Evolutionary conservation across 2,113 vertebrate species (phyloP).

Genomic region (Hemiscyllium ocellatum): DNA sequence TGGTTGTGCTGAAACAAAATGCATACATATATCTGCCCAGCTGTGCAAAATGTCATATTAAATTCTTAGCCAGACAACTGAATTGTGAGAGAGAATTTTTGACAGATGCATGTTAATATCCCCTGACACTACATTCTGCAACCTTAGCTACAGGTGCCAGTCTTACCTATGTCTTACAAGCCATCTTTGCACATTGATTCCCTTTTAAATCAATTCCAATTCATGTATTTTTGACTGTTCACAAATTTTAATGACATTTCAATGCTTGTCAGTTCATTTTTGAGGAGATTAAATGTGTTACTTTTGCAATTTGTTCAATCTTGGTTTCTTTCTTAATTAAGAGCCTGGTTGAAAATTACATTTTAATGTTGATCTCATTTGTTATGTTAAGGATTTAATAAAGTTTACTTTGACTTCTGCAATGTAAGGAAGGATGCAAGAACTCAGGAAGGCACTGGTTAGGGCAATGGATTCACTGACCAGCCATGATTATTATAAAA

Average conservation of each 20-base stretch:
- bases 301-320: background rate
- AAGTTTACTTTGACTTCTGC: background rate
- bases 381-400: background rate
- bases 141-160: constrained; percentile 6
- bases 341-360: background rate
- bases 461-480: background rate
- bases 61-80: constrained; percentile 2
- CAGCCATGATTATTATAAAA: background rate
- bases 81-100: background rate
- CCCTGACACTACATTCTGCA: background rate
- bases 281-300: background rate
- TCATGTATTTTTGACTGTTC: background rate
- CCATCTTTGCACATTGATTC: background rate
- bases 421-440: background rate
- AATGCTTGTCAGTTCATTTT: background rate
- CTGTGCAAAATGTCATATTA: constrained; percentile 31
- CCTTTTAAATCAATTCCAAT: background rate
- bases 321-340: background rate
- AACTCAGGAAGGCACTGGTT: background rate
- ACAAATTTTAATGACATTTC: background rate
- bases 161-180: constrained; percentile 11
- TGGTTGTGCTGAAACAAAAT: background rate
- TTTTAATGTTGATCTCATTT: background rate
- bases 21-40: background rate
- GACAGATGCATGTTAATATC: constrained; percentile 9